Evolutionary conservation across 2,113 vertebrate species (phyloP), one percentile per base, ranked within the genome.

Genomic region (Onychorhynchus coronatus): DNA sequence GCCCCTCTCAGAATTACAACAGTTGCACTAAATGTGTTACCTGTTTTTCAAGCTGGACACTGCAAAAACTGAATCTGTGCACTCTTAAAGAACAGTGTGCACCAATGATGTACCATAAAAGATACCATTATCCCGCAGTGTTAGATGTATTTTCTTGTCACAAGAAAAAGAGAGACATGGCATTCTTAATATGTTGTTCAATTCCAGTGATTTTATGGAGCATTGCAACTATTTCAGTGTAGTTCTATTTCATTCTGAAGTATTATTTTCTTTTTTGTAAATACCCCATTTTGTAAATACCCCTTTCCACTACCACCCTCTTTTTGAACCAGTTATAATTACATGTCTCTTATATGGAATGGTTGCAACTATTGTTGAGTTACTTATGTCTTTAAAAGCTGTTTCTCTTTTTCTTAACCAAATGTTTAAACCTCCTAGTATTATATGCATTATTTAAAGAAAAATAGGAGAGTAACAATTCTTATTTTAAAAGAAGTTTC

Each of bases 121-220:
- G 55, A 58, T 59, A 33, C 44, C 22, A 58, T 95, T 93, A 85
- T 35, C 53, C 63, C 77, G 71, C 18, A 5, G 93, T 76, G 39
- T 59, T 71, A 84, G 24, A 47, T 63, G 47, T 63, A 86, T 96
- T 94, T 94, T 93, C 87, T 77, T 91, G 53, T 83, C 85, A 80
- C 53, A 35, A 56, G 78, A 66, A 65, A 56, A 85, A 80, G 81
- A 77, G 35, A 41, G 62, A 59, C 3, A 0, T 75, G 42, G 19
- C 56, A 58, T 88, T 90, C 56, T 76, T 89, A 89, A 88, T 59
- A 74, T 66, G 68, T 80, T 85, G 22, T 56, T 88, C 67, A 83
- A 47, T 96, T 88, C 47, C 65, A 67, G 63, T 4, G 12, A 77
- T 94, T 91, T 94, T 88, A 80, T 88, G 63, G 55, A 90, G 30